Base-by-base conservation (phyloP, 2,888 invertebrate species). In the Ophion slaviceki region DNA sequence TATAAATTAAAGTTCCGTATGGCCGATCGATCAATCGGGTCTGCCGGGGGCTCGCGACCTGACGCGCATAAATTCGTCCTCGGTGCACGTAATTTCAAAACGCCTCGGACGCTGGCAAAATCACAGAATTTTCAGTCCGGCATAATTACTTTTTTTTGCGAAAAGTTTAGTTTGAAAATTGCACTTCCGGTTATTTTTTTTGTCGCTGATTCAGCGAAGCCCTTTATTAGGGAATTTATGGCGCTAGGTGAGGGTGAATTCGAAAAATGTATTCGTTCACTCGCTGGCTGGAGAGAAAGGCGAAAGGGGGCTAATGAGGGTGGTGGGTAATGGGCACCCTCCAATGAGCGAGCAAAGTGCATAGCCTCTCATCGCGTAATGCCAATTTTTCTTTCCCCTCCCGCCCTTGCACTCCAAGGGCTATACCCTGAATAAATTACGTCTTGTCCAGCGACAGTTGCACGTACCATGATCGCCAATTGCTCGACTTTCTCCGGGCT, bases 11-110 rank as follows among this genome's bases (percentile, higher is more conserved):
- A 84, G 74, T 78, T 77, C 28, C 14, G 14, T 47, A 74, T 72
- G 70, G 28, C 32, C 77, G 57, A 84, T 84, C 83, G 86, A 86
- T 86, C 86, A 86, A 83, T 86, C 80, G 83, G 59, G 67, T 70
- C 80, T 59, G 72, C 20, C 59, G 67, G 75, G 75, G 17, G 28
- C 32, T 61, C 59, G 62, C 72, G 84, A 83, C 68, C 82, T 82
- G 86, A 84, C 59, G 40, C 47, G 53, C 80, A 83, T 86, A 84
- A 86, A 80, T 86, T 71, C 70, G 45, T 32, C 57, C 47, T 57
- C 62, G 53, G 71, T 53, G 10, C 32, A 32, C 32, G 32, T 32
- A 32, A 32, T 53, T 24, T 10, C 61, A 59, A 47, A 47, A 47
- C 11, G 14, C 70, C 57, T 57, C 57, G 32, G 53, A 57, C 71